Conservation (phyloP, 2,113 vertebrate genomes). For the Platichthys flesus region DNA sequence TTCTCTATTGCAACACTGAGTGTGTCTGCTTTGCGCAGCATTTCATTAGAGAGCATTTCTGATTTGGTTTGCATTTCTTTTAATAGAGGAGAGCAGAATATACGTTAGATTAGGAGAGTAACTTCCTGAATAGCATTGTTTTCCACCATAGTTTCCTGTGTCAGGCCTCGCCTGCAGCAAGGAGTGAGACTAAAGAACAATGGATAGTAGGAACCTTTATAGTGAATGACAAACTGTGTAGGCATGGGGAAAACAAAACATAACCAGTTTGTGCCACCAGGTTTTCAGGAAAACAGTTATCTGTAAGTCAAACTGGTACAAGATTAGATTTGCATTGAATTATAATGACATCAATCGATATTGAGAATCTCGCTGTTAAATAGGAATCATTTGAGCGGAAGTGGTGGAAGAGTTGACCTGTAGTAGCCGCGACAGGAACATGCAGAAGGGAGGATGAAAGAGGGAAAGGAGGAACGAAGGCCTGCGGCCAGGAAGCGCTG, state of each 20-base stretch:
- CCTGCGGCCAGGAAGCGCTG: constrained; percentile 54
- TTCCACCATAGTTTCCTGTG: constrained; percentile 67
- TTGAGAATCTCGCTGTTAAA: background rate
- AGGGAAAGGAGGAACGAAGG: constrained; percentile 17
- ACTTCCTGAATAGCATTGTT: constrained; percentile 46
- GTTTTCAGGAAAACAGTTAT: constrained; percentile 1
- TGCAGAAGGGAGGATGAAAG: constrained; percentile 26
- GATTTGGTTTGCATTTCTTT: background rate
- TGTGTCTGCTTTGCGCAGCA: background rate
- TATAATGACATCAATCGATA: background rate
- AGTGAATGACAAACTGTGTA: constrained; percentile 45
- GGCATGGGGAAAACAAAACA: constrained; percentile 36
- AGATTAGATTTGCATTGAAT: background rate
- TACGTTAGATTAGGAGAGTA: constrained; percentile 24
- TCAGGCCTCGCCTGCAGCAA: constrained; percentile 36
- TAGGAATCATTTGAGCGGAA: background rate
- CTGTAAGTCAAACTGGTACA: background rate
- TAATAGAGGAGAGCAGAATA: background rate
- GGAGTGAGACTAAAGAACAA: constrained; percentile 48
- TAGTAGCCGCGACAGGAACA: background rate
- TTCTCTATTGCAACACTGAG: constrained; percentile 4
- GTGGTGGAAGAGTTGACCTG: background rate
- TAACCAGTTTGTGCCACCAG: constrained; percentile 17
- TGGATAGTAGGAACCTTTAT: constrained; percentile 47
- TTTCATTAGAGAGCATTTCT: background rate